These are phyloP conservation scores for Onychomys arenicola DNA, from an alignment of 2,797 vertebrate species.

Conservation along the genomic window DNA sequence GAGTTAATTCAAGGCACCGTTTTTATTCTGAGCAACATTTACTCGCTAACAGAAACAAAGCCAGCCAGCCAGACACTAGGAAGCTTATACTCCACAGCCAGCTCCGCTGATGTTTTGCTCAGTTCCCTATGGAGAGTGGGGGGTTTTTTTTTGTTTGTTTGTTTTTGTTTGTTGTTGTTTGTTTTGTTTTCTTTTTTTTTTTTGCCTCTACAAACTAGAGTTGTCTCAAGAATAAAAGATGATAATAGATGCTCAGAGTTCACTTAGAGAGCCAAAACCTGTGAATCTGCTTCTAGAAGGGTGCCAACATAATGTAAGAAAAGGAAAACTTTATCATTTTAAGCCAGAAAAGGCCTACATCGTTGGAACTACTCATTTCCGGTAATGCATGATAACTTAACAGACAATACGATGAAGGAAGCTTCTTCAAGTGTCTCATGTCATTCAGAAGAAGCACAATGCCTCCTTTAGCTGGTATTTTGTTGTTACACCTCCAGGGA, in stretches of 20 bases:
- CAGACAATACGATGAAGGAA: not conserved
- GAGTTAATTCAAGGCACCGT: not conserved
- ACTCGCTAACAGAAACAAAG: conserved; percentile 42
- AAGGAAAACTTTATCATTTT: not conserved
- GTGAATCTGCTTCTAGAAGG: not conserved
- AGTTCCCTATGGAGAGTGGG: not conserved
- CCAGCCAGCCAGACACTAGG: not conserved
- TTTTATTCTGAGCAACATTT: not conserved
- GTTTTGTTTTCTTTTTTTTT: too few species aligned
- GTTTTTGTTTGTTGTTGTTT: too few species aligned
- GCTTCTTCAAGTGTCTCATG: not conserved
- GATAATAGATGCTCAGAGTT: not conserved
- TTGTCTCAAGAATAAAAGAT: not conserved
- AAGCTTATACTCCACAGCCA: not conserved
- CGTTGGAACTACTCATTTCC: not conserved
- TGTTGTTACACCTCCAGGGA: conserved; percentile 8
- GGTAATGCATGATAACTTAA: not conserved
- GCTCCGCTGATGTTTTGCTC: not conserved
- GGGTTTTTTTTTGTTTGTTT: too few species aligned
- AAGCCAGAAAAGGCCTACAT: not conserved
- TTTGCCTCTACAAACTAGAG: not conserved
- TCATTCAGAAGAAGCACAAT: conserved; percentile 36
- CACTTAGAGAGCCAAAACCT: not conserved
- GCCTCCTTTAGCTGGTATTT: conserved; percentile 46
- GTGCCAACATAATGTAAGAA: not conserved